Base-by-base conservation (phyloP, 2,113 vertebrate genomes). In the Gavia stellata region DNA sequence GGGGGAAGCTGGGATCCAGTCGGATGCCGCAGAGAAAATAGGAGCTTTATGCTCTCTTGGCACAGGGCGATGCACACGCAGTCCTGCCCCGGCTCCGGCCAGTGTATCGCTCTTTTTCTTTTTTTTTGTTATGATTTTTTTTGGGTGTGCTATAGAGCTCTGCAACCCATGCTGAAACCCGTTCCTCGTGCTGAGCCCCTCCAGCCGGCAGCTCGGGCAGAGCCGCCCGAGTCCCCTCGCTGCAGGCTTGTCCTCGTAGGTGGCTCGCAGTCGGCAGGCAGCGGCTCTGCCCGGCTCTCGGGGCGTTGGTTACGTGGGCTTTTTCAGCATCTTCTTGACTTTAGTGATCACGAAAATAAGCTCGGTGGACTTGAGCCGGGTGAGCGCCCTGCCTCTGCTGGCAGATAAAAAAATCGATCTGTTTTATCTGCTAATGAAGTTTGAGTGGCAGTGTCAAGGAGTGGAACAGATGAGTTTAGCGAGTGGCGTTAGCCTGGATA, bases 251-350 rank as follows among this genome's bases (percentile, higher is more conserved):
- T 73, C 59, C 33, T 31, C 3, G 1, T 8, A 75, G 29, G 7
- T 59, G 71, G 40, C 34, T 38, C 1, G 33, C 15, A 3, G 33
- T 5, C 8, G 7, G 56, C 18, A 7, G 38, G 31, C 38, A 17
- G 49, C 16, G 5, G 24, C 33, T 36, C 34, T 55, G 67, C 59
- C 47, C 3, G 3, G 47, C 68, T 47, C 59, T 14, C 5, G 2
- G 52, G 45, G 53, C 3, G 1, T 8, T 1, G 44, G n/a, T 25
- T 59, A 4, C 7, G 1, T 25, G 62, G 7, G 31, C 31, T 42
- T 42, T 34, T n/a, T 18, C 72, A 3, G 20, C 44, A 6, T 17
- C 20, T 5, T 52, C 59, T 33, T 26, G 34, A 21, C 34, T 23
- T 33, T 3, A 28, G 38, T 28, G 36, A 38, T 29, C 12, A 20